These are phyloP conservation scores for Catharus ustulatus DNA, from an alignment of 2,797 vertebrate species.

Conservation along the genomic window DNA sequence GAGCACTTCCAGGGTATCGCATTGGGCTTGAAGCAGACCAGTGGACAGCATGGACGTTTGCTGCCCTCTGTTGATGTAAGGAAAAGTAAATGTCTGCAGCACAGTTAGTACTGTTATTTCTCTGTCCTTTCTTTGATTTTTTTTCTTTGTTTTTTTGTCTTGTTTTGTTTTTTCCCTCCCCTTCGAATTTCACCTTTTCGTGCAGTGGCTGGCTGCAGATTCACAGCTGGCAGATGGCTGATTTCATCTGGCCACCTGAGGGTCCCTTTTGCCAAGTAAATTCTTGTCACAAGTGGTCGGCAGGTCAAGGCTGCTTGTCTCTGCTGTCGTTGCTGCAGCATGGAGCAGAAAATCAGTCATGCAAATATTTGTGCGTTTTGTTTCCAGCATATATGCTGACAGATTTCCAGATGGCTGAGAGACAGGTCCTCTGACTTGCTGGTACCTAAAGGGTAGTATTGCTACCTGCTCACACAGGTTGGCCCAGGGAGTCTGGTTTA, in stretches of 20 bases:
- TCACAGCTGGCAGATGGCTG: constrained; percentile 31
- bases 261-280: constrained; percentile 12
- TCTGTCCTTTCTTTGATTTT: not conserved
- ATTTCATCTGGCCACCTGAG: constrained; percentile 22
- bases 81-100: not conserved
- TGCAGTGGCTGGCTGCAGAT: not conserved
- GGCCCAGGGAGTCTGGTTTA: constrained; percentile 5
- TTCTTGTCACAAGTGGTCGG: constrained; percentile 20
- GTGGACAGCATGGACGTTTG: not conserved
- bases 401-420: constrained; percentile 54
- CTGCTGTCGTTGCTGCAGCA: not conserved
- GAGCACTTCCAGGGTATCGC: not conserved
- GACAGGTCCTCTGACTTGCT: not conserved
- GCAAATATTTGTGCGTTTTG: constrained; percentile 36
- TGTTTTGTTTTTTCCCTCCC: rapidly evolving
- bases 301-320: not conserved
- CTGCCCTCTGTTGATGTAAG: constrained; percentile 54
- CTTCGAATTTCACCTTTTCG: constrained; percentile 10
- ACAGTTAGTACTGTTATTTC: not conserved
- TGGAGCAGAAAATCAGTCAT: constrained; percentile 24
- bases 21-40: not conserved
- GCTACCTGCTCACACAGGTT: constrained; percentile 49
- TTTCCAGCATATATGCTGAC: not conserved
- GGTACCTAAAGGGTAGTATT: constrained; percentile 14
- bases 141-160: too few species aligned